Conservation (phyloP, 1,140 invertebrate species). For the Anastrepha ludens region DNA sequence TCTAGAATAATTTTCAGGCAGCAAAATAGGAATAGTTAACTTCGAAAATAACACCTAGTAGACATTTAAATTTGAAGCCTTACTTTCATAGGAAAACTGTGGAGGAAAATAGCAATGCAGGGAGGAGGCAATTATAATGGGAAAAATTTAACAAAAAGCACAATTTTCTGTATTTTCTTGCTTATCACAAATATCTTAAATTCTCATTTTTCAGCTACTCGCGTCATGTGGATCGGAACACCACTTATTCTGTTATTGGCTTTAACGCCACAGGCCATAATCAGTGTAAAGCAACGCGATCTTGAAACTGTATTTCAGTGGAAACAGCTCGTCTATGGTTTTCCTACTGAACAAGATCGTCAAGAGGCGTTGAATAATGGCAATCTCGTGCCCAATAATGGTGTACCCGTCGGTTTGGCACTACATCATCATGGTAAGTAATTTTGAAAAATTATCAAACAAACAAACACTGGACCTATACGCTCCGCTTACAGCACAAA, state of each 20-base stretch:
- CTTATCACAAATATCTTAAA: too few relatives aligned
- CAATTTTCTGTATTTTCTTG: too few relatives aligned
- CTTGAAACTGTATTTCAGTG: slow-evolving; percentile 71
- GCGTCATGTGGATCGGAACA: not conserved
- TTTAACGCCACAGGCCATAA: not conserved
- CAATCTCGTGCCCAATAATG: slow-evolving; percentile 78
- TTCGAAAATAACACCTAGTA: too few relatives aligned
- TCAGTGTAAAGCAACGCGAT: not conserved
- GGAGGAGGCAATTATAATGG: too few relatives aligned
- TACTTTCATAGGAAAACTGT: too few relatives aligned
- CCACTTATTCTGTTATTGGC: not conserved
- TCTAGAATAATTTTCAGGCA: too few relatives aligned
- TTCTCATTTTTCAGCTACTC: not conserved
- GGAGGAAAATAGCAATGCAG: too few relatives aligned
- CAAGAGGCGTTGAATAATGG: slow-evolving; percentile 76
- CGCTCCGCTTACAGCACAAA: slow-evolving; percentile 54
- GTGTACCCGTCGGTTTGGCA: slow-evolving; percentile 82
- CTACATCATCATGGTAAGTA: slow-evolving; percentile 74
- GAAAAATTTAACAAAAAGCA: too few relatives aligned
- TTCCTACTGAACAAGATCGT: slow-evolving; percentile 75
- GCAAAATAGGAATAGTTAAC: too few relatives aligned
- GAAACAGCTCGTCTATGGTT: slow-evolving; percentile 80
- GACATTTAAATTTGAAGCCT: too few relatives aligned
- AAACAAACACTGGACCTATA: not conserved
- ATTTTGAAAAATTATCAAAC: not conserved